phyloP scores from a whole-genome alignment of 1,140 invertebrate species.

The Theocolax elegans region DNA sequence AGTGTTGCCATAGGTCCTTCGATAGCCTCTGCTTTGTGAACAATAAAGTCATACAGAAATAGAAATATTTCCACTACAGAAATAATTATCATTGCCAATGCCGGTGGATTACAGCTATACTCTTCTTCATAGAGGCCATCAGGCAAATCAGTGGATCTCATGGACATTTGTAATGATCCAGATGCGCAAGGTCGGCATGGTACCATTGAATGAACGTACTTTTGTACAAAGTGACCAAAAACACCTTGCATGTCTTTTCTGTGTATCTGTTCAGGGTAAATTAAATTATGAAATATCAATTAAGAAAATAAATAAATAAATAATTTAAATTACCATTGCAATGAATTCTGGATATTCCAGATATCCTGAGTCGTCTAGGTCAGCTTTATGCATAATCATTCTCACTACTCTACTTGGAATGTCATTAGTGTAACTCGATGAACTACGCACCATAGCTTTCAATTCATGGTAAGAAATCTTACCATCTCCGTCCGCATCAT shows the following conservation, averaged over 20 bases:
- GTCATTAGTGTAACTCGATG: slow-evolving; percentile 73
- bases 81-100: slow-evolving; percentile 85
- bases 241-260: slow-evolving; percentile 71
- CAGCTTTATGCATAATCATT: slow-evolving; percentile 77
- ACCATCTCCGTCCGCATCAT: slow-evolving; percentile 80
- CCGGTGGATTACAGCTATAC: slow-evolving; percentile 87
- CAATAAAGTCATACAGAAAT: slow-evolving; percentile 74
- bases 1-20: slow-evolving; percentile 79
- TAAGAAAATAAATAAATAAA: background rate
- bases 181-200: slow-evolving; percentile 62
- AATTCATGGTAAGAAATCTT: slow-evolving; percentile 78
- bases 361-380: slow-evolving; percentile 78
- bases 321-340: slow-evolving; percentile 72
- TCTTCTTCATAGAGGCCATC: slow-evolving; percentile 87
- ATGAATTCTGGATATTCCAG: slow-evolving; percentile 85
- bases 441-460: slow-evolving; percentile 73
- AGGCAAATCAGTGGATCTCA: slow-evolving; percentile 65
- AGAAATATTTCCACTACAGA: slow-evolving; percentile 78
- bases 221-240: slow-evolving; percentile 70
- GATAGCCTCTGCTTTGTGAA: slow-evolving; percentile 55
- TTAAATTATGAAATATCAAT: background rate
- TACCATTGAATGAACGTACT: slow-evolving; percentile 67
- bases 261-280: slow-evolving; percentile 57
- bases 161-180: slow-evolving; percentile 44
- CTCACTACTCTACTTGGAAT: slow-evolving; percentile 78